Evolutionary conservation across 2,113 vertebrate species (phyloP).

Genomic region (Leucoraja erinaceus): DNA sequence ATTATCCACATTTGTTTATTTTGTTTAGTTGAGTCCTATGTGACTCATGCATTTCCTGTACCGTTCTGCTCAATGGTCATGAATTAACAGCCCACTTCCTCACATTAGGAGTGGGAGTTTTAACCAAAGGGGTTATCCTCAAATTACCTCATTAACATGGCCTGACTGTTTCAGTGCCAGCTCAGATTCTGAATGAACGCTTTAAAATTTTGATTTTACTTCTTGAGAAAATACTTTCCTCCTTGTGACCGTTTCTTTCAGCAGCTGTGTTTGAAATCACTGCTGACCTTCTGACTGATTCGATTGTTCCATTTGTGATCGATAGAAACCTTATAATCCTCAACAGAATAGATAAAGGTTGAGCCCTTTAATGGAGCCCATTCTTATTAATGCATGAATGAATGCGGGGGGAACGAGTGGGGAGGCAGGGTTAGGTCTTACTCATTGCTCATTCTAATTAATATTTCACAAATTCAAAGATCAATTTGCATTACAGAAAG

Average conservation of each 20-base stretch:
- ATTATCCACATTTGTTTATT: not conserved
- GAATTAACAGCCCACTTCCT: not conserved
- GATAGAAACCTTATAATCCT: slow-evolving; percentile 25
- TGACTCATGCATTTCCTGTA: not conserved
- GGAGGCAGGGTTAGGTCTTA: not conserved
- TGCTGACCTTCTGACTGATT: not conserved
- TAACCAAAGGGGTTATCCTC: slow-evolving; percentile 26
- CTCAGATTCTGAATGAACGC: not conserved
- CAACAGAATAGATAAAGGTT: slow-evolving; percentile 3
- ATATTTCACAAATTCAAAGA: slow-evolving; percentile 24
- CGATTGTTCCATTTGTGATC: slow-evolving; percentile 10
- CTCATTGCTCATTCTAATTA: slow-evolving; percentile 3
- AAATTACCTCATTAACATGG: too few relatives aligned
- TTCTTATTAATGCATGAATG: slow-evolving; percentile 22
- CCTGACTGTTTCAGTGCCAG: not conserved
- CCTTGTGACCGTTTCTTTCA: not conserved
- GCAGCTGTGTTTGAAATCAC: not conserved
- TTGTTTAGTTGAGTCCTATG: not conserved
- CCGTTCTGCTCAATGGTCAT: not conserved
- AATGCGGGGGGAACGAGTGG: not conserved
- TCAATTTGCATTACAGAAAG: slow-evolving; percentile 24
- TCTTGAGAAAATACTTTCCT: not conserved
- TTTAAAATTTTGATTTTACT: not conserved
- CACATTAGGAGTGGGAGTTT: not conserved
- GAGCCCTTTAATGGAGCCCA: not conserved